Evolutionary conservation across 2,113 vertebrate genomes (phyloP).

Genomic region (Actinemys pallida): DNA sequence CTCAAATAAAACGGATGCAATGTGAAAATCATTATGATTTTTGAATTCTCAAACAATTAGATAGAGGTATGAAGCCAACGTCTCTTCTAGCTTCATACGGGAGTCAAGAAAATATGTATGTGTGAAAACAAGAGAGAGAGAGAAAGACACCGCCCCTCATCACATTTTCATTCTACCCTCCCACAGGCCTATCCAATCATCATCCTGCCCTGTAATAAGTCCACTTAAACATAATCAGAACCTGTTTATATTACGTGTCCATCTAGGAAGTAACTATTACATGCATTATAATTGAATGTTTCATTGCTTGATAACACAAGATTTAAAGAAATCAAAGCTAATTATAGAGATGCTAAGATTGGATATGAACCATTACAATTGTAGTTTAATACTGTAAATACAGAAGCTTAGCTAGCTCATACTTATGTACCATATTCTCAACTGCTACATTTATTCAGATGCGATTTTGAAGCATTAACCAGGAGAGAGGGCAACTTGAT

Average conservation of each 20-base stretch:
- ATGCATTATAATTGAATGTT: rapidly evolving
- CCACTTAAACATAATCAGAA: rapidly evolving
- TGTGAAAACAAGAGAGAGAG: too few species aligned
- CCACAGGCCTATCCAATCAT: neutral
- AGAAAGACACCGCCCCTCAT: too few species aligned
- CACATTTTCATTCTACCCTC: too few species aligned
- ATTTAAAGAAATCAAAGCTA: neutral
- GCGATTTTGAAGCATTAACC: neutral
- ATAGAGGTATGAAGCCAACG: neutral
- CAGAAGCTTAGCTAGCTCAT: neutral
- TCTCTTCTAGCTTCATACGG: too few species aligned
- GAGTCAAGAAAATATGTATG: too few species aligned
- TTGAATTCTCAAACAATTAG: neutral
- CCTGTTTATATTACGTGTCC: neutral
- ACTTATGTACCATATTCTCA: neutral
- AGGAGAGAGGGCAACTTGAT: neutral
- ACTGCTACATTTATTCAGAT: neutral
- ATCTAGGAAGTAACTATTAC: neutral
- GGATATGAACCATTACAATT: neutral
- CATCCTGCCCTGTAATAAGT: neutral
- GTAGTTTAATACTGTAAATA: neutral
- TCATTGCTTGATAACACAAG: rapidly evolving
- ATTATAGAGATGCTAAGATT: neutral
- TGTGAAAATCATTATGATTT: neutral
- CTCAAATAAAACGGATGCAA: neutral